phyloP scores from a whole-genome alignment of 1,140 invertebrate genomes.

The Thereuonema tuberculata region DNA sequence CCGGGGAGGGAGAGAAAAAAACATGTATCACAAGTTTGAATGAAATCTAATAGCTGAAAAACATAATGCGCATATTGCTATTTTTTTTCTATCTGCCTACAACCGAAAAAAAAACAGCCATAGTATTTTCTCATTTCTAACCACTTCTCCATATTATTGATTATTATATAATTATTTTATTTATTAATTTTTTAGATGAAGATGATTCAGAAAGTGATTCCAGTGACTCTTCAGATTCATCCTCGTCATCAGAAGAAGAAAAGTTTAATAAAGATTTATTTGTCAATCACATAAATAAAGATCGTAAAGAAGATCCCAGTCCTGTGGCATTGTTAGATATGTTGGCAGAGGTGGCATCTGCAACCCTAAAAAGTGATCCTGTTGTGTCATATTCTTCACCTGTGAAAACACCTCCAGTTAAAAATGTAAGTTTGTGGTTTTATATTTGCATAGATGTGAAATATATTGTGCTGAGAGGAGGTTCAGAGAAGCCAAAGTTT shows the following conservation, averaged over 20 bases:
- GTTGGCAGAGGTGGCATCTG: slow-evolving; percentile 39
- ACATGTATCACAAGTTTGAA: too few relatives aligned
- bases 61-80: too few relatives aligned
- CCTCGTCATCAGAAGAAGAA: neutral
- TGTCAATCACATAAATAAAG: neutral
- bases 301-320: neutral
- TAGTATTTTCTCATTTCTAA: too few relatives aligned
- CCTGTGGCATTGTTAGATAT: slow-evolving; percentile 30
- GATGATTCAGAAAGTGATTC: neutral
- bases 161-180: neutral
- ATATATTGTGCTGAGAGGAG: too few relatives aligned
- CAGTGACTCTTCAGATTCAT: neutral
- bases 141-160: too few relatives aligned
- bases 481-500: too few relatives aligned
- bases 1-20: too few relatives aligned
- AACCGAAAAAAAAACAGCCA: too few relatives aligned
- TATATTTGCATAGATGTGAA: too few relatives aligned
- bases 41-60: too few relatives aligned
- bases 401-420: neutral
- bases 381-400: slow-evolving; percentile 14
- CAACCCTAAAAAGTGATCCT: slow-evolving; percentile 35
- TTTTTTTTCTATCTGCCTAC: too few relatives aligned
- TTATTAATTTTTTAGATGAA: neutral
- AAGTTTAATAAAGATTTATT: neutral
- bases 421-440: neutral